These are phyloP conservation scores for Adoxophyes honmai DNA, from an alignment of 1,140 invertebrate species.

Conservation along the genomic window DNA sequence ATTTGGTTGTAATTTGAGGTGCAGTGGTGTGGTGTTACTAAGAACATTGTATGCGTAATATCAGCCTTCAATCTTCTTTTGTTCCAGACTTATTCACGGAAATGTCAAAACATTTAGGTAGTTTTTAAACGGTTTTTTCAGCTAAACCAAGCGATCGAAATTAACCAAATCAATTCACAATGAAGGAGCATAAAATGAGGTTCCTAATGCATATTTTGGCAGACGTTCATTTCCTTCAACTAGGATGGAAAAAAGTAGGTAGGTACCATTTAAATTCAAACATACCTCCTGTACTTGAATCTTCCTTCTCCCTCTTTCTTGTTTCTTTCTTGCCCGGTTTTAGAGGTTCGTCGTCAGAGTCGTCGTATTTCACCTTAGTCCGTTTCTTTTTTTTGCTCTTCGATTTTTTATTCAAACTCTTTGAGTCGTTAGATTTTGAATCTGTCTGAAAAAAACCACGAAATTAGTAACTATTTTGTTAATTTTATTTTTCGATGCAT, in stretches of 20 bases:
- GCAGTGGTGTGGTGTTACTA: no score
- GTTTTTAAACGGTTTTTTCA: no score
- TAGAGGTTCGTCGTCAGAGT: constrained; percentile 52
- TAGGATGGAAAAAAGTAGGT: no score
- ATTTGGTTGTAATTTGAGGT: background rate
- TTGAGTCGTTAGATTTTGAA: background rate
- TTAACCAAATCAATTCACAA: no score
- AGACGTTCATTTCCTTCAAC: no score
- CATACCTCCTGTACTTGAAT: constrained; percentile 7
- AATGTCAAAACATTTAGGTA: no score
- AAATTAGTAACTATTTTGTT: background rate
- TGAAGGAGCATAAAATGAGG: no score
- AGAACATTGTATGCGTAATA: no score
- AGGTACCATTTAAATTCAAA: background rate
- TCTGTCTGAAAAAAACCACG: constrained; percentile 7
- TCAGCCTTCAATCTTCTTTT: no score
- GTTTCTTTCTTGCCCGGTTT: constrained; percentile 26
- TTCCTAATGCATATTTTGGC: no score
- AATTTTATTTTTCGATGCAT: background rate
- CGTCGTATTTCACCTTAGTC: constrained; percentile 29
- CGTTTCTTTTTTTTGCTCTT: constrained; percentile 15
- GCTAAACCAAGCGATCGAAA: no score
- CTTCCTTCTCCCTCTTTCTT: constrained; percentile 26
- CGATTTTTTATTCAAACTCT: constrained; percentile 3
- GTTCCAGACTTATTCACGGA: no score